Evolutionary conservation across 1,140 invertebrate genomes (phyloP).

Genomic region (Liolophura sinensis): DNA sequence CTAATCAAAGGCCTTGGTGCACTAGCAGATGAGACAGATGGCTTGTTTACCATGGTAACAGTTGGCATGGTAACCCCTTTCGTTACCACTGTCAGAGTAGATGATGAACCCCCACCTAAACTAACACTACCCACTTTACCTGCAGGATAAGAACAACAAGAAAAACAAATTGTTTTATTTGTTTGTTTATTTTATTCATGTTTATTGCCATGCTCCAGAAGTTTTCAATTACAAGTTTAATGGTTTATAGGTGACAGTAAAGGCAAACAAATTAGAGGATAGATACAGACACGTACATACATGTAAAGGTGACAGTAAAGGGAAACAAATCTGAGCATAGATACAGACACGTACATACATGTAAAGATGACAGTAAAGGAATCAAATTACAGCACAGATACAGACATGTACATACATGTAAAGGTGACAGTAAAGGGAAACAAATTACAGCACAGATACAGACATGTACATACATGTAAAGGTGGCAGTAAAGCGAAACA

Average conservation of each 20-base stretch:
- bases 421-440: too few relatives aligned
- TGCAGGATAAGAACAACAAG: conserved; percentile 16
- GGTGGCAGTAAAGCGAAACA: too few relatives aligned
- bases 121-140: conserved; percentile 13
- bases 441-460: too few relatives aligned
- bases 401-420: too few relatives aligned
- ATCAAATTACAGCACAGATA: too few relatives aligned
- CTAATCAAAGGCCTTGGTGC: conserved; percentile 31
- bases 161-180: conserved; percentile 2
- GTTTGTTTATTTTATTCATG: background rate
- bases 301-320: too few relatives aligned
- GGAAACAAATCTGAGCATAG: too few relatives aligned
- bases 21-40: conserved; percentile 11
- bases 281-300: too few relatives aligned
- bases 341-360: too few relatives aligned
- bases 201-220: background rate
- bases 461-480: too few relatives aligned
- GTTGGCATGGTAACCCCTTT: conserved; percentile 32
- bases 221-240: background rate
- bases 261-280: background rate
- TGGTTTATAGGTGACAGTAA: background rate
- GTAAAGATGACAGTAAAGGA: too few relatives aligned
- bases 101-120: conserved; percentile 7
- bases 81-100: conserved; percentile 29
- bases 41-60: conserved; percentile 41